Evolutionary conservation across 2,797 vertebrate genomes (phyloP).

Genomic region (Sebastes vulpes): DNA sequence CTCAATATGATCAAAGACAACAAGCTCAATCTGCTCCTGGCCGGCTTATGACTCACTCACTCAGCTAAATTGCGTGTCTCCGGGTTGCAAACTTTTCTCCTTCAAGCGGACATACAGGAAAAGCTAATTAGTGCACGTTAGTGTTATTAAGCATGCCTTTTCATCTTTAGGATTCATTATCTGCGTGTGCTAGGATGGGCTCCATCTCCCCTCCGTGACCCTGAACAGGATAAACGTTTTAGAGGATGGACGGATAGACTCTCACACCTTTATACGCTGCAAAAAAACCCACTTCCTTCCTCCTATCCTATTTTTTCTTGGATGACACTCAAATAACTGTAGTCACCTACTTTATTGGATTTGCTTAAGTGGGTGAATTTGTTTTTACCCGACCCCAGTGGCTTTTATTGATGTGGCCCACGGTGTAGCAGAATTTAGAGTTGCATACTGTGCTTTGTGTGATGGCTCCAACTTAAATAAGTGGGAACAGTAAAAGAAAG

Average conservation of each 20-base stretch:
- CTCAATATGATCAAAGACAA: slow-evolving; percentile 59
- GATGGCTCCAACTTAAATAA: not conserved
- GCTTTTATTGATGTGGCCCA: slow-evolving; percentile 12
- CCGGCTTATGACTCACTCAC: slow-evolving; percentile 58
- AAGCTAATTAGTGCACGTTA: slow-evolving; percentile 47
- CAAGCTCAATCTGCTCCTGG: slow-evolving; percentile 48
- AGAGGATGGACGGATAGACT: not conserved
- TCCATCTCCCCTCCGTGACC: not conserved
- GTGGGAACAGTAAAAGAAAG: not conserved
- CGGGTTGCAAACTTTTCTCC: slow-evolving; percentile 12
- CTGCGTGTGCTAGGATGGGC: not conserved
- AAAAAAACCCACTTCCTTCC: not conserved
- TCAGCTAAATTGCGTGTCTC: slow-evolving; percentile 14
- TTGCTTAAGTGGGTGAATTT: not conserved
- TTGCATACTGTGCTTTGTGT: not conserved
- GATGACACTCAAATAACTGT: not conserved
- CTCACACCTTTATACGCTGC: not conserved
- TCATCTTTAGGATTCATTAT: slow-evolving; percentile 31
- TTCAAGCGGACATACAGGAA: slow-evolving; percentile 15
- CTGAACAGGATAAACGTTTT: not conserved
- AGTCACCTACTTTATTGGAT: not conserved
- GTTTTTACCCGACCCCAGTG: not conserved
- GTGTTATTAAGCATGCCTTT: slow-evolving; percentile 16
- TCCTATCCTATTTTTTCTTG: not conserved
- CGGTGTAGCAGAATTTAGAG: slow-evolving; percentile 10